Percentiles rank a stretch among this genome's conserved stretches.
phyloP scores from a whole-genome alignment of 1,140 invertebrate genomes.

The Coelopa frigida region DNA sequence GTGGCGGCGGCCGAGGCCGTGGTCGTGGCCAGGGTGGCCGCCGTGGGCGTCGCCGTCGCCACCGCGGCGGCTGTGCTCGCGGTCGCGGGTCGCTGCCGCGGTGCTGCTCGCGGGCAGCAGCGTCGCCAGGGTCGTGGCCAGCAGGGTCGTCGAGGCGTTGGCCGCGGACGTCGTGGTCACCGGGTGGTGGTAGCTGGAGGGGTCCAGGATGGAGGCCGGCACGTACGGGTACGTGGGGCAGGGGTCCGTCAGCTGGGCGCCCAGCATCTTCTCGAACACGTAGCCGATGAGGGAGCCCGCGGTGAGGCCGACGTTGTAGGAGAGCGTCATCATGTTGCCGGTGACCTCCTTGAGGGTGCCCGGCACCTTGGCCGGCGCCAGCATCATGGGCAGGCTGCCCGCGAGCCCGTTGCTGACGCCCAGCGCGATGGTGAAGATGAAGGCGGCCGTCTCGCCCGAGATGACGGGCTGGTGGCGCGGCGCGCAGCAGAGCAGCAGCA shows the following conservation, averaged over 20 bases:
- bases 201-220: conserved; percentile 24
- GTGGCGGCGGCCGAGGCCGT: conserved; percentile 33
- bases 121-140: conserved; percentile 18
- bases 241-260: conserved; percentile 49
- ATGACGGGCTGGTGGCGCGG: conserved; percentile 66
- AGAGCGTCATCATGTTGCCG: conserved; percentile 90
- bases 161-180: conserved; percentile 4
- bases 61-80: conserved; percentile 1
- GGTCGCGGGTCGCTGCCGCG: conserved; percentile 6
- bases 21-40: conserved; percentile 25
- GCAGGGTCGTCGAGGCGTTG: conserved; percentile 8
- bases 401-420: conserved; percentile 81
- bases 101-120: conserved; percentile 20
- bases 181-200: conserved; percentile 17
- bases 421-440: conserved; percentile 65
- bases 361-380: conserved; percentile 73
- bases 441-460: conserved; percentile 53
- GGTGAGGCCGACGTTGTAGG: conserved; percentile 78
- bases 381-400: conserved; percentile 85
- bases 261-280: conserved; percentile 65
- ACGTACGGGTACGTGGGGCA: conserved; percentile 40
- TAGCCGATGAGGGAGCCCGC: conserved; percentile 77
- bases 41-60: conserved; percentile 1
- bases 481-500: conserved; percentile 71
- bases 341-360: conserved; percentile 68